phyloP scores from a whole-genome alignment of 2,888 invertebrate species.

The Orchestes rusci region DNA sequence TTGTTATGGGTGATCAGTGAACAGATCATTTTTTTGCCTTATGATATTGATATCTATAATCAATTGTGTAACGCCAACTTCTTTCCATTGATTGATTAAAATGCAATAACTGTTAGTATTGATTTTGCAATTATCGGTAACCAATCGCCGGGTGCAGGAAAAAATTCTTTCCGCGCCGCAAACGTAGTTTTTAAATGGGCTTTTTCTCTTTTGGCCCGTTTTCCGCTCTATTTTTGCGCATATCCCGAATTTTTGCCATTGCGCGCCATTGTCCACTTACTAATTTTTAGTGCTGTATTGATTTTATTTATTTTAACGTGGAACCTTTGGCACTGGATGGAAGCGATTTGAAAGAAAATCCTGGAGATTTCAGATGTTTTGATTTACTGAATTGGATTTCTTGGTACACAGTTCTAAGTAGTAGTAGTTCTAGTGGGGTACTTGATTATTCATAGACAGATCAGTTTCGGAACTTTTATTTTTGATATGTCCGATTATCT shows the following conservation, averaged over 20 bases:
- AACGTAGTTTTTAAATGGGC: constrained; percentile 23
- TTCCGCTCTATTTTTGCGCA: constrained; percentile 41
- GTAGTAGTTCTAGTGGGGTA: no score
- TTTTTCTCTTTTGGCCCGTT: constrained; percentile 21
- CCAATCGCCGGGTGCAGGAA: constrained; percentile 47
- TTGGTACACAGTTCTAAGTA: no score
- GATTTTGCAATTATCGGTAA: constrained; percentile 48
- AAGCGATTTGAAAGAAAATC: constrained; percentile 21
- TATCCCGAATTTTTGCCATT: constrained; percentile 45
- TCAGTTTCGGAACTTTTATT: no score
- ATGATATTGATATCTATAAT: no score
- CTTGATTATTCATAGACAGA: no score
- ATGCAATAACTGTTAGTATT: constrained; percentile 42
- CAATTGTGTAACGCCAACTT: no score
- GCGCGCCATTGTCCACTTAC: constrained; percentile 45
- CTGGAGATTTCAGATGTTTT: constrained; percentile 22
- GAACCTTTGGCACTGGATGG: constrained; percentile 24
- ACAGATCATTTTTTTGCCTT: no score
- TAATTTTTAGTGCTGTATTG: constrained; percentile 46
- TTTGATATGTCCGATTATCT: no score
- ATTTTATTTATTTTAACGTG: constrained; percentile 40
- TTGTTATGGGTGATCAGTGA: constrained; percentile 33
- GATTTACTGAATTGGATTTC: no score
- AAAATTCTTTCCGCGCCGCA: constrained; percentile 38
- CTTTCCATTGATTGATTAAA: no score